Evolutionary conservation across 2,888 invertebrate species (phyloP), one percentile per base, ranked within the genome.

Genomic region (Microchrysa polita): DNA sequence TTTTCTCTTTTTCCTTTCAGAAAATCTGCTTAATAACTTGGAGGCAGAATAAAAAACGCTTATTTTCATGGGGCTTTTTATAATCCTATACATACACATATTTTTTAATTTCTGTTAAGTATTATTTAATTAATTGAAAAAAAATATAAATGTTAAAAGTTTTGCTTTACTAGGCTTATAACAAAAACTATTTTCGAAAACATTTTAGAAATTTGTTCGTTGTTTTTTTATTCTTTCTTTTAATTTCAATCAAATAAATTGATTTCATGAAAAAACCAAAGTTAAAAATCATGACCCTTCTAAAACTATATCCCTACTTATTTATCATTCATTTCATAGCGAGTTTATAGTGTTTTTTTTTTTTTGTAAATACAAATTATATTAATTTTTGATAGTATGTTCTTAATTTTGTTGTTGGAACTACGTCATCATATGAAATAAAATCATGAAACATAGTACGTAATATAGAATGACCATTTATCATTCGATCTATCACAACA

Each of bases 41-140:
- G 48, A 65, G 48, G 65, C 65, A 20, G 65, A 34, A n/a, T n/a
- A n/a, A 34, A 34, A 22, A 44, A 65, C 65, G 65, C 65, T 65
- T 65, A 65, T 65, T 61, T 61, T 40, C 20, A 65, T 14, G 65
- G 42, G 48, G 44, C 48, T 65, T 65, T 18, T 65, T 22, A 65
- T 48, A 48, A 20, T 48, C 44, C 22, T 20, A 65, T 2, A 44
- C 20, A 20, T 20, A 22, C n/a, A n/a, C n/a, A 48, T 44, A 65
- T 44, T 65, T 23, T 48, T 44, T 20, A 12, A 65, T 22, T 65
- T 65, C n/a, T 27, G 40, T 61, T 61, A 65, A 65, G 48, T 65
- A 48, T 48, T 65, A 48, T 48, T n/a, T 34, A 34, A 34, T 34
- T n/a, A n/a, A n/a, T n/a, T n/a, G n/a, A n/a, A n/a, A n/a, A n/a